These are phyloP conservation scores for Ophraella communa DNA, from an alignment of 2,888 invertebrate genomes.

Conservation along the genomic window DNA sequence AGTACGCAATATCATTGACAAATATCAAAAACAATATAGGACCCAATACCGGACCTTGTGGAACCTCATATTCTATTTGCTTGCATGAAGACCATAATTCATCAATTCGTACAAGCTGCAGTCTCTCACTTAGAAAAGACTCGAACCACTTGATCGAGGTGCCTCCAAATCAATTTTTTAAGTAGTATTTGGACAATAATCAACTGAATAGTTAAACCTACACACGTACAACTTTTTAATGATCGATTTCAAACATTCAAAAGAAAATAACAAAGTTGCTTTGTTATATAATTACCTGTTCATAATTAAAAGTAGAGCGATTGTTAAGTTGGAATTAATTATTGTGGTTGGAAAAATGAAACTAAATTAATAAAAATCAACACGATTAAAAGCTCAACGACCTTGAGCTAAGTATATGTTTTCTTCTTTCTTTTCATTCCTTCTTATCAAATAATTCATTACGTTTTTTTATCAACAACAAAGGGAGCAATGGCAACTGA, in stretches of 20 bases:
- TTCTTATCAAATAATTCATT: not conserved
- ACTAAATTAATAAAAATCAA: constrained; percentile 1
- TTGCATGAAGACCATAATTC: too few relatives aligned
- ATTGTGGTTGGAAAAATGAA: constrained; percentile 14
- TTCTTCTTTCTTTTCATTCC: not conserved
- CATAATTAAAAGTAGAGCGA: constrained; percentile 12
- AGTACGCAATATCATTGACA: too few relatives aligned
- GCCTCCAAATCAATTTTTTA: too few relatives aligned
- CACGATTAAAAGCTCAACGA: constrained; percentile 6
- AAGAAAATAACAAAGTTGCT: too few relatives aligned
- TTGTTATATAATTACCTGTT: constrained; percentile 10
- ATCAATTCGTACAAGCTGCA: too few relatives aligned
- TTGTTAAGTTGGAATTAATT: not conserved
- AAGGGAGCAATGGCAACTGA: too few relatives aligned
- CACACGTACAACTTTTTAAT: not conserved
- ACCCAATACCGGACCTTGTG: too few relatives aligned
- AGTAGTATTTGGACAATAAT: constrained; percentile 6
- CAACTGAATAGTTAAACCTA: not conserved
- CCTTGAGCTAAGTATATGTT: not conserved
- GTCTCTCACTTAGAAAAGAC: too few relatives aligned
- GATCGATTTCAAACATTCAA: not conserved
- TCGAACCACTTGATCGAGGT: too few relatives aligned
- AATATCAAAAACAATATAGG: too few relatives aligned
- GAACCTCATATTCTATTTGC: too few relatives aligned
- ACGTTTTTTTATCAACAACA: not conserved